Percentiles rank a stretch among this genome's conserved stretches.
These are phyloP conservation scores for Muscidifurax raptorellus DNA, from an alignment of 1,140 invertebrate species.

Conservation along the genomic window DNA sequence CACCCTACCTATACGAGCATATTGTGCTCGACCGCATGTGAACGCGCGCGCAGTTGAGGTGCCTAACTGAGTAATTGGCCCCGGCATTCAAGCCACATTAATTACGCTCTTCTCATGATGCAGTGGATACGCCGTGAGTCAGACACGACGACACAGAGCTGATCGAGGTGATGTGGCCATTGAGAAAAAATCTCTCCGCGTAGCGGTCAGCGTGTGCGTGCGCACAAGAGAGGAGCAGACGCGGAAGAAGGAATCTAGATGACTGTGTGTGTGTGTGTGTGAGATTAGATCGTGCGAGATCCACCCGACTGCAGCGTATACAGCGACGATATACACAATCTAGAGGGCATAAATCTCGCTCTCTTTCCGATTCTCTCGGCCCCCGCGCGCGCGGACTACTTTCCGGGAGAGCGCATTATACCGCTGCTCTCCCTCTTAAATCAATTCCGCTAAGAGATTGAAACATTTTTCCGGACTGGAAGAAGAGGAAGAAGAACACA, in stretches of 20 bases:
- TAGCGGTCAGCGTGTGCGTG: not conserved
- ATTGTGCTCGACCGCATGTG: not conserved
- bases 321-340: not conserved
- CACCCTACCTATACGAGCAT: too few species aligned
- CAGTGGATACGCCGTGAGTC: not conserved
- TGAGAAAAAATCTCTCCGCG: not conserved
- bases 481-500: not conserved
- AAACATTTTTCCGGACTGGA: constrained; percentile 10
- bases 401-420: not conserved
- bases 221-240: not conserved
- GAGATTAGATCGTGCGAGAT: constrained; percentile 5
- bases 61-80: constrained; percentile 46
- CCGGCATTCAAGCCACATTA: constrained; percentile 37
- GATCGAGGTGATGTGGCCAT: not conserved
- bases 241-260: not conserved
- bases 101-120: constrained; percentile 18
- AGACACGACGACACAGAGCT: not conserved
- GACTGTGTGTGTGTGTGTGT: not conserved
- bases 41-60: not conserved
- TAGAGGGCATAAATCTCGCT: constrained; percentile 15
- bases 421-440: not conserved
- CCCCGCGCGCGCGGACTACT: not conserved
- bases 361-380: not conserved
- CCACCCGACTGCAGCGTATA: not conserved
- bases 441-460: constrained; percentile 24